Percentiles rank a stretch among this genome's conserved stretches.
Conservation (phyloP, 1,140 invertebrate genomes). For the Elymnias hypermnestra region DNA sequence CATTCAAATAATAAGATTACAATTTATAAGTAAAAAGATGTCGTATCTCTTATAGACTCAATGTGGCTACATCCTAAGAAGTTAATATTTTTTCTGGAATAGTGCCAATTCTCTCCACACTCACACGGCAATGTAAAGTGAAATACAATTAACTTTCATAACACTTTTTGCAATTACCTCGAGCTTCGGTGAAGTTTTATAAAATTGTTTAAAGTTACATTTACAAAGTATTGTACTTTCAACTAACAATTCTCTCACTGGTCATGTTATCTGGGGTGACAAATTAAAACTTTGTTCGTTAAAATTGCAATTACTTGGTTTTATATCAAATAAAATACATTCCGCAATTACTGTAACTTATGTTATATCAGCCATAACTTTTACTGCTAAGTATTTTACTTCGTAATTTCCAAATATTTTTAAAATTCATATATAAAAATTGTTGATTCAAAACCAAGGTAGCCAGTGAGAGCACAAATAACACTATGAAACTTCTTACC, state of each 20-base stretch:
- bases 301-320: no score
- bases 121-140: conserved; percentile 11
- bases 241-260: conserved; percentile 10
- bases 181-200: conserved; percentile 12
- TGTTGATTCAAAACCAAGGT: no score
- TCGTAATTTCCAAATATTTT: no score
- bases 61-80: conserved; percentile 3
- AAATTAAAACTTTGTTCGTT: conserved; percentile 11
- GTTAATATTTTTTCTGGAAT: conserved; percentile 22
- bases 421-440: no score
- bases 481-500: no score
- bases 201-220: conserved; percentile 18
- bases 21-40: no score
- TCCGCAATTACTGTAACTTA: no score
- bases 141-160: conserved; percentile 26
- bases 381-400: no score
- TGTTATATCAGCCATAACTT: no score
- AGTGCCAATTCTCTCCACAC: conserved; percentile 18
- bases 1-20: no score
- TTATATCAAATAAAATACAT: no score
- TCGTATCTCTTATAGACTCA: neutral
- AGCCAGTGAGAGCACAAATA: no score
- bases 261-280: conserved; percentile 8
- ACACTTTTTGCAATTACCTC: conserved; percentile 22
- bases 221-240: conserved; percentile 9